Evolutionary conservation across 2,888 invertebrate species (phyloP), one percentile per base, ranked within the genome.

Genomic region (Geophilus truncorum): DNA sequence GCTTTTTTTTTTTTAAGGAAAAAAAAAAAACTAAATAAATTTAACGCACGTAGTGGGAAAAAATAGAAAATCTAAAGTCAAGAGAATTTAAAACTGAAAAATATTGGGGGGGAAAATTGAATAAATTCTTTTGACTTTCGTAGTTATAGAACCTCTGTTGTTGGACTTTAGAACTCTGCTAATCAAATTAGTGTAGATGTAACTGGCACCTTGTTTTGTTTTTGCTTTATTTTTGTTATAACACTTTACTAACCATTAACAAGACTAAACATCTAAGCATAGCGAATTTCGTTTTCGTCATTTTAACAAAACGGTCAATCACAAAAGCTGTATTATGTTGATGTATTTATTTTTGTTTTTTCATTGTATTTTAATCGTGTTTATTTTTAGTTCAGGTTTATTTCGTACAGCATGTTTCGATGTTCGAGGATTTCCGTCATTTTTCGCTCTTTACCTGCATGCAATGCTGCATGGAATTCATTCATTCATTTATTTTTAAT

Each of bases 321-420:
- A 62, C 57, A 62, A 62, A 62, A 62, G 57, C 57, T 62, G 57
- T 62, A 40, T n/a, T n/a, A n/a, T n/a, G n/a, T 40, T 40, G 40
- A 40, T 40, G 40, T 40, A n/a, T 40, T 15, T 40, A 15, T 40
- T 40, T 40, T 57, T 62, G 57, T 62, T 57, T 57, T 57, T 21
- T n/a, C n/a, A n/a, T n/a, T n/a, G n/a, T n/a, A n/a, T n/a, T n/a
- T n/a, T n/a, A n/a, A n/a, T n/a, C n/a, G 21, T 57, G 12, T 57
- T 23, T 62, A n/a, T 36, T 9, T 12, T 62, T 62, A 62, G 23
- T 62, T 62, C 21, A 62, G 57, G 18, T 76, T 76, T 76, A 34
- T 76, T 25, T 10, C 21, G 5, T 76, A 28, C 23, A 25, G 23
- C 76, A 76, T 25, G 76, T n/a, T 0, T 75, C 75, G 12, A 75